A percentile compares a stretch with the other conserved stretches of the same genome.
phyloP scores from a whole-genome alignment of 2,797 vertebrate species.

The Acropternis orthonyx region DNA sequence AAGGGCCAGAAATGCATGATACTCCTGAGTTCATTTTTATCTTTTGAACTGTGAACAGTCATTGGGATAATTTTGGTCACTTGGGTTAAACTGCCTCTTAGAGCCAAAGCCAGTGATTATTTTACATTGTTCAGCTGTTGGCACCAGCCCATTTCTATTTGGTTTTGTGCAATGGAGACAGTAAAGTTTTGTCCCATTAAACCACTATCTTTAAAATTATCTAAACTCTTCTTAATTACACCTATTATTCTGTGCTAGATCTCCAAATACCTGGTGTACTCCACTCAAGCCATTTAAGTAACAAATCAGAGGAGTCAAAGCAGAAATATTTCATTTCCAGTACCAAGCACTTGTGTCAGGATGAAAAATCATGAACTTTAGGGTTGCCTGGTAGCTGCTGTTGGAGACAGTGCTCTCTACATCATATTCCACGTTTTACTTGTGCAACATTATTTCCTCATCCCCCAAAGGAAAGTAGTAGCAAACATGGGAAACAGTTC shows the following conservation, averaged over 20 bases:
- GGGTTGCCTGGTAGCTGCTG: constrained; percentile 1
- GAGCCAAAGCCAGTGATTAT: neutral
- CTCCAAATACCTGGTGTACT: neutral
- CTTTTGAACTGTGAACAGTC: neutral
- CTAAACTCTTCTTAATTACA: neutral
- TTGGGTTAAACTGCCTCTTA: neutral
- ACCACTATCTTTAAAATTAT: neutral
- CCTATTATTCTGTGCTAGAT: neutral
- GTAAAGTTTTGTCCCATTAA: neutral
- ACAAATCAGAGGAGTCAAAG: neutral
- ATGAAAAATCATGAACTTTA: constrained; percentile 11
- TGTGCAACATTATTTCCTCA: neutral
- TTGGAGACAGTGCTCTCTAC: neutral
- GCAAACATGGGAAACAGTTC: neutral
- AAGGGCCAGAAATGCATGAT: neutral
- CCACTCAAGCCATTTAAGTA: neutral
- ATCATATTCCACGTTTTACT: neutral
- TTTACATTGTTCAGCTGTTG: neutral
- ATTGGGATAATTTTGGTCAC: neutral
- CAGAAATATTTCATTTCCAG: neutral
- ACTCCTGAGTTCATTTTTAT: neutral
- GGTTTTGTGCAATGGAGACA: neutral
- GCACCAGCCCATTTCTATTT: neutral
- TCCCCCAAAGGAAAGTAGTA: neutral
- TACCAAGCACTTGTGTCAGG: neutral